phyloP scores from a whole-genome alignment of 2,797 vertebrate genomes.

The Kryptolebias ocellatus region DNA sequence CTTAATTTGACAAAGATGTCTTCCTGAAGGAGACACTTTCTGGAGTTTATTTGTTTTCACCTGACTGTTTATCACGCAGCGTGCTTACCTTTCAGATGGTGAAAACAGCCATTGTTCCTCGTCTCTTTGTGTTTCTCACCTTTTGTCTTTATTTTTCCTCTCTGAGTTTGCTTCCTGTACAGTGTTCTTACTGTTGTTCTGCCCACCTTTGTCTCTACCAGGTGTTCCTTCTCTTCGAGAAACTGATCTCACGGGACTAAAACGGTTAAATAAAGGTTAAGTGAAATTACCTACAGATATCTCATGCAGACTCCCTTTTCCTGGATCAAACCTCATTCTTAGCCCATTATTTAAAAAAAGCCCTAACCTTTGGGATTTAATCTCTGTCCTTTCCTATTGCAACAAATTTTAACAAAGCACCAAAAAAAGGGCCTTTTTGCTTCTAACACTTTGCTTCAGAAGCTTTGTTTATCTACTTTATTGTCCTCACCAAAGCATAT shows the following conservation, averaged over 20 bases:
- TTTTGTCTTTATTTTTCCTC: background rate
- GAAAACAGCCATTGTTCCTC: background rate
- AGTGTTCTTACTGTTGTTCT: slow-evolving; percentile 52
- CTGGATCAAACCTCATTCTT: background rate
- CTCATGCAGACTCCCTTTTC: slow-evolving; percentile 6
- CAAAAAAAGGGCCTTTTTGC: background rate
- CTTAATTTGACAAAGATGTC: background rate
- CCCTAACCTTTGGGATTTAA: background rate
- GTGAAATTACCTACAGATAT: slow-evolving; percentile 43
- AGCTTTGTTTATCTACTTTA: background rate
- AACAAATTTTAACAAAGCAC: background rate
- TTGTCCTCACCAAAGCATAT: background rate
- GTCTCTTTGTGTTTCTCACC: slow-evolving; percentile 9
- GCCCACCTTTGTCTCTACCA: slow-evolving; percentile 44
- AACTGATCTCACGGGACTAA: slow-evolving; percentile 66
- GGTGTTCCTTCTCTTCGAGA: slow-evolving; percentile 40
- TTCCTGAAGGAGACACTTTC: background rate
- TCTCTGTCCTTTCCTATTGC: background rate
- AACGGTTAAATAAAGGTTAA: slow-evolving; percentile 70
- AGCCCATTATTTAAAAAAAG: background rate
- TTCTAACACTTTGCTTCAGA: background rate
- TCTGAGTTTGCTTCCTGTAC: slow-evolving; percentile 26
- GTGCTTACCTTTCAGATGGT: slow-evolving; percentile 38
- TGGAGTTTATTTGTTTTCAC: slow-evolving; percentile 5
- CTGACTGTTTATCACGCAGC: slow-evolving; percentile 20